A percentile compares a stretch with the other conserved stretches of the same genome.
Evolutionary conservation across 2,888 invertebrate genomes (phyloP).

Genomic region (Entomobrya proxima): DNA sequence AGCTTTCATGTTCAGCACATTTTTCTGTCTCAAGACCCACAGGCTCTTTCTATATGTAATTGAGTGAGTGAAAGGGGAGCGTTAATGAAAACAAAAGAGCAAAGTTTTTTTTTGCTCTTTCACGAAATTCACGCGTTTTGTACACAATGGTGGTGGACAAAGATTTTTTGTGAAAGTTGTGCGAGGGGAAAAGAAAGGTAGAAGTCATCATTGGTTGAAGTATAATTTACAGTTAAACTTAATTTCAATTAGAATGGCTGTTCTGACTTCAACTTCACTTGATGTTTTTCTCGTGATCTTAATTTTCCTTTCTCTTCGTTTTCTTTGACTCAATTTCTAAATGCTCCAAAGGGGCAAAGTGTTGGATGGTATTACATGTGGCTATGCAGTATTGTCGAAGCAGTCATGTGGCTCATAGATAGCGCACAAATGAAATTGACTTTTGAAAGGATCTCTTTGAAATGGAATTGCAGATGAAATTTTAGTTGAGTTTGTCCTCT

Average conservation of each 20-base stretch:
- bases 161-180: slow-evolving; percentile 39
- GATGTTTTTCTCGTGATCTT: slow-evolving; percentile 44
- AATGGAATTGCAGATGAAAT: slow-evolving; percentile 24
- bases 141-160: neutral
- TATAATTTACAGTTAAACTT: slow-evolving; percentile 68
- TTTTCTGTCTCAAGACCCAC: slow-evolving; percentile 1
- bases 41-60: slow-evolving; percentile 44
- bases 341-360: neutral
- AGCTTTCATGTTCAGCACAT: slow-evolving; percentile 17
- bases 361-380: neutral
- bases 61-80: slow-evolving; percentile 63
- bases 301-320: slow-evolving; percentile 31
- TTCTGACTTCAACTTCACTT: slow-evolving; percentile 10
- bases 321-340: neutral
- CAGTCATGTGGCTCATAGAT: slow-evolving; percentile 61
- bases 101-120: slow-evolving; percentile 59
- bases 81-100: slow-evolving; percentile 68
- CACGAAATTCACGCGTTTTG: neutral
- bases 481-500: slow-evolving; percentile 36
- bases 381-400: slow-evolving; percentile 31
- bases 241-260: slow-evolving; percentile 56
- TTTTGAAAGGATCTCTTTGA: slow-evolving; percentile 27
- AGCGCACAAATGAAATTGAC: slow-evolving; percentile 53
- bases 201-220: slow-evolving; percentile 39
- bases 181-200: slow-evolving; percentile 4